Evolutionary conservation across 2,113 vertebrate species (phyloP).

Genomic region (Nothoprocta pentlandii): DNA sequence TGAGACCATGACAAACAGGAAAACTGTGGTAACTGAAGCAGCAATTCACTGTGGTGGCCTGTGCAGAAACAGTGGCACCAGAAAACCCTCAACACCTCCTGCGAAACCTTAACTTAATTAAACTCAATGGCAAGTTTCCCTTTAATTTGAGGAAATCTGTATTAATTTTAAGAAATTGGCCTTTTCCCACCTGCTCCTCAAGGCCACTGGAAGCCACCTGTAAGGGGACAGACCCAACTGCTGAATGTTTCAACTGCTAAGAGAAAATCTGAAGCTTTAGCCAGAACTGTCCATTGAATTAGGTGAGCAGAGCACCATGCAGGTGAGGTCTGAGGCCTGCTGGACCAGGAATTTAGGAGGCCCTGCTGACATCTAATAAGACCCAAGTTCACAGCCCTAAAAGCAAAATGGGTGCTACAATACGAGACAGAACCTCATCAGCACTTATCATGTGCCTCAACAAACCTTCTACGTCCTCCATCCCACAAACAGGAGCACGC

Average conservation of each 20-base stretch:
- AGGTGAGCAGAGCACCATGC: not conserved
- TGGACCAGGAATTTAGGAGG: not conserved
- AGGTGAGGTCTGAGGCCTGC: not conserved
- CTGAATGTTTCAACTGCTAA: not conserved
- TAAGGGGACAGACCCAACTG: not conserved
- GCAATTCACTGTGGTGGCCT: not conserved
- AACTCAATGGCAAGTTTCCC: not conserved
- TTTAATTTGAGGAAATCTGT: not conserved
- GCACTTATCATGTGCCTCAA: not conserved
- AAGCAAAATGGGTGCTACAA: not conserved
- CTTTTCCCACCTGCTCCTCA: not conserved
- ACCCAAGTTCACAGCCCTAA: not conserved
- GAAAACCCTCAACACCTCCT: not conserved
- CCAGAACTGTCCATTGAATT: not conserved
- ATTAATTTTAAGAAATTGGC: not conserved
- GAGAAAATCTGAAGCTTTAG: not conserved
- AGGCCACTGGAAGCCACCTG: not conserved
- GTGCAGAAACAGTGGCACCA: not conserved
- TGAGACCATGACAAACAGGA: not conserved
- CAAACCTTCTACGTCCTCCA: not conserved
- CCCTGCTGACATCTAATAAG: rapidly evolving
- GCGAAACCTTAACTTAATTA: not conserved
- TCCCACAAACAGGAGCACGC: not conserved
- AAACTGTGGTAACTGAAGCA: not conserved
- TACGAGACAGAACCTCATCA: not conserved